phyloP scores from a whole-genome alignment of 1,140 invertebrate species.

The Chionoecetes opilio region DNA sequence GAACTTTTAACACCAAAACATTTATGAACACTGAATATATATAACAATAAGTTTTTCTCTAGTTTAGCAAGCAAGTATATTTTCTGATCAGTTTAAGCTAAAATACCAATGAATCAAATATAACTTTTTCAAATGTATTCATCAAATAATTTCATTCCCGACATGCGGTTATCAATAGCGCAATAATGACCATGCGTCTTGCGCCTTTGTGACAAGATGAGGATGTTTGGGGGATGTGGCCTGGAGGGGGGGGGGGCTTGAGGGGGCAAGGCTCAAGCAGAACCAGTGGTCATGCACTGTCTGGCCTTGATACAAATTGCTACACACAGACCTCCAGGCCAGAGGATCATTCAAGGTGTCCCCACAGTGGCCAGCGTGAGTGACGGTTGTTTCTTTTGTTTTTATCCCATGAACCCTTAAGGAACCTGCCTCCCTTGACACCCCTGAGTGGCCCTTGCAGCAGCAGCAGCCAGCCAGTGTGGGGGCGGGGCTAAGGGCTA shows the following conservation, averaged over 20 bases:
- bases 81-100: slow-evolving; percentile 30
- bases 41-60: slow-evolving; percentile 19
- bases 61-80: slow-evolving; percentile 29
- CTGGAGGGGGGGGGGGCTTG: slow-evolving; percentile 24
- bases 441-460: background rate
- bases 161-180: slow-evolving; percentile 70
- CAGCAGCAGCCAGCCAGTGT: background rate
- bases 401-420: background rate
- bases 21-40: slow-evolving; percentile 51
- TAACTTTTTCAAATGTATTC: background rate
- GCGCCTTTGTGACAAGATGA: slow-evolving; percentile 55
- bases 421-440: background rate
- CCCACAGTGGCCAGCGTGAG: slow-evolving; percentile 24
- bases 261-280: slow-evolving; percentile 2
- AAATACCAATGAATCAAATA: slow-evolving; percentile 30
- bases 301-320: slow-evolving; percentile 8
- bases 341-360: background rate
- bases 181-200: slow-evolving; percentile 69
- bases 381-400: background rate
- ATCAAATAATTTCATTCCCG: slow-evolving; percentile 70
- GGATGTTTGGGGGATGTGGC: slow-evolving; percentile 34
- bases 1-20: slow-evolving; percentile 47
- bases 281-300: slow-evolving; percentile 18
- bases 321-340: slow-evolving; percentile 47
- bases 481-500: slow-evolving; percentile 33